phyloP scores from a whole-genome alignment of 2,113 vertebrate genomes.

The Labeo rohita region DNA sequence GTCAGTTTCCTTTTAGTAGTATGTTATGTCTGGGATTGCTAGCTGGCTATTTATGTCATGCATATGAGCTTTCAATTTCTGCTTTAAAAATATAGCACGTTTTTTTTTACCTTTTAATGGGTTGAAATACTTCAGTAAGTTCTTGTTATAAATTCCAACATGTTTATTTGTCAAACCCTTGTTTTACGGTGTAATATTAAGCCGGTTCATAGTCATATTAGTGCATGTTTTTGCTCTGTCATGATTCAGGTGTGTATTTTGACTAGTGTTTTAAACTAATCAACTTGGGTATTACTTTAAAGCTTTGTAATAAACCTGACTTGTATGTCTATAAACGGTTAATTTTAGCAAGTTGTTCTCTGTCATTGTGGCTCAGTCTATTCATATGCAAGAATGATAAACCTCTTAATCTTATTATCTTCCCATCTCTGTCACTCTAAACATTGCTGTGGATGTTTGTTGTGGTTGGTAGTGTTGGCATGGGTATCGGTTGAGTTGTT shows the following conservation, averaged over 20 bases:
- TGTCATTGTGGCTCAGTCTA: neutral
- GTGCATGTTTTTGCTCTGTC: slow-evolving; percentile 26
- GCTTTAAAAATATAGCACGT: neutral
- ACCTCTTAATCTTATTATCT: slow-evolving; percentile 34
- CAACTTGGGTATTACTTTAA: neutral
- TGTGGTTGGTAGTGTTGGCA: neutral
- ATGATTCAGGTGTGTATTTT: slow-evolving; percentile 1
- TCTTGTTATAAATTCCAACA: neutral
- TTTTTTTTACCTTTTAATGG: neutral
- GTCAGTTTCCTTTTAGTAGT: neutral
- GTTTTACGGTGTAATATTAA: neutral
- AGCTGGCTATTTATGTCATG: neutral
- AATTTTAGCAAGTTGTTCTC: neutral
- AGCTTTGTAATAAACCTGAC: neutral
- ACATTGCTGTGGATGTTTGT: slow-evolving; percentile 24
- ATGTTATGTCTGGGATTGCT: neutral
- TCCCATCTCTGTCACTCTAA: slow-evolving; percentile 28
- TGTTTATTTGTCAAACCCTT: neutral
- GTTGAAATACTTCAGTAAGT: neutral
- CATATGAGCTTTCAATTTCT: neutral
- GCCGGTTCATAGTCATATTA: neutral
- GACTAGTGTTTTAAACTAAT: neutral
- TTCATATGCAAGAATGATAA: slow-evolving; percentile 30
- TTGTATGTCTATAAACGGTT: neutral
- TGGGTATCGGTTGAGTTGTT: neutral